Percentiles rank a stretch among this genome's conserved stretches.
Evolutionary conservation across 2,797 vertebrate species (phyloP).

Genomic region (Notamacropus eugenii): DNA sequence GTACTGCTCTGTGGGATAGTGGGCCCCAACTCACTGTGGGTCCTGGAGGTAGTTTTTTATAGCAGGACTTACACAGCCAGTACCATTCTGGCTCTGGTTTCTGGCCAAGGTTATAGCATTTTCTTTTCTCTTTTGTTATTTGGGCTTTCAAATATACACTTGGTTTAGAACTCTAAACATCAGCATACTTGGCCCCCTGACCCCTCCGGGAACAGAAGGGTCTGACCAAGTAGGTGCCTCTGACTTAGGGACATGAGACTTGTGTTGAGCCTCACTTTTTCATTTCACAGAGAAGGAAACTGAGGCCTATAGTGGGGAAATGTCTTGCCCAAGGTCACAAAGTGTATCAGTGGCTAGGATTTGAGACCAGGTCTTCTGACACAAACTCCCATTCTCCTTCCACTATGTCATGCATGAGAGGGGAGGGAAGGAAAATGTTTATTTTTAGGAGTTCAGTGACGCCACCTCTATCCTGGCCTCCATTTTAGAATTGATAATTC

Average conservation of each 20-base stretch:
- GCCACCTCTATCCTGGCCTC: background rate
- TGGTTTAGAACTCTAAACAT: background rate
- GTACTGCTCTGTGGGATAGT: background rate
- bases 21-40: background rate
- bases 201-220: background rate
- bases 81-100: background rate
- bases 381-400: background rate
- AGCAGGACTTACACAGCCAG: background rate
- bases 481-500: constrained; percentile 5
- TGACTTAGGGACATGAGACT: background rate
- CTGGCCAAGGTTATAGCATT: background rate
- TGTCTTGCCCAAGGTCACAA: background rate
- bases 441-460: background rate
- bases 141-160: background rate
- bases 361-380: background rate
- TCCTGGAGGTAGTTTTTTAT: background rate
- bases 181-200: background rate
- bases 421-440: background rate
- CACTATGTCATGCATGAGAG: background rate
- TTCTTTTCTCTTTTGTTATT: background rate
- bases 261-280: background rate
- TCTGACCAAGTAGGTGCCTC: background rate
- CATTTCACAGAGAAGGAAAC: background rate
- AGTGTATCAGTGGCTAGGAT: background rate
- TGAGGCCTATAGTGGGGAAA: background rate